Evolutionary conservation across 2,797 vertebrate genomes (phyloP).

Genomic region (Staurois parvus): DNA sequence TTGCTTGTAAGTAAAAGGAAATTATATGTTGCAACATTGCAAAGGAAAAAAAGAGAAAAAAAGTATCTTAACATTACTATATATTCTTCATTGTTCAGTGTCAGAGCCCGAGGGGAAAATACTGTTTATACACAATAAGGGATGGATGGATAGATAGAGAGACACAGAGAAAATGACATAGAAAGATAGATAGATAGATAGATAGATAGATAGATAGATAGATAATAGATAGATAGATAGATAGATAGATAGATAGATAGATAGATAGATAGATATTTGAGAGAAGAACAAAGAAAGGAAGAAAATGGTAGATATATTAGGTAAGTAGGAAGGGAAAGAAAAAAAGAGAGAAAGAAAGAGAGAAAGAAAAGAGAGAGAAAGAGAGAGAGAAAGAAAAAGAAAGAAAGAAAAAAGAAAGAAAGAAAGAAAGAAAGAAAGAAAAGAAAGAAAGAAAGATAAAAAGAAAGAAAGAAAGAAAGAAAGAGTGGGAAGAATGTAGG

Average conservation of each 20-base stretch:
- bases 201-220: neutral
- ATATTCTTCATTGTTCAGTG: constrained; percentile 36
- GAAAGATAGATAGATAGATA: constrained; percentile 4
- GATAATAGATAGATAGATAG: constrained; percentile 1
- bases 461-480: too few species aligned
- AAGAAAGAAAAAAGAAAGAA: too few species aligned
- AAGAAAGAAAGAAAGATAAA: too few species aligned
- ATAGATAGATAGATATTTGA: too few species aligned
- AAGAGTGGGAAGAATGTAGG: too few species aligned
- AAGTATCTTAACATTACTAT: constrained; percentile 50
- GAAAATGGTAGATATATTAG: too few species aligned
- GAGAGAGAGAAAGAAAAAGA: too few species aligned
- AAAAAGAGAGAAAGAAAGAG: too few species aligned
- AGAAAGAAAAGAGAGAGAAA: too few species aligned
- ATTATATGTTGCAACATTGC: constrained; percentile 52
- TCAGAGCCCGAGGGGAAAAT: constrained; percentile 17
- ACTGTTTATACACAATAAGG: neutral
- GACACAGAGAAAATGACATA: neutral
- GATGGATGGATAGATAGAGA: neutral
- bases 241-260: neutral
- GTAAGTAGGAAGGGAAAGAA: too few species aligned
- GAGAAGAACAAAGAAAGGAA: too few species aligned
- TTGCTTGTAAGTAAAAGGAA: constrained; percentile 60
- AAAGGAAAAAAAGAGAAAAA: constrained; percentile 31
- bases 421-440: too few species aligned